phyloP scores from a whole-genome alignment of 2,113 vertebrate species.

The Ailurus styani region DNA sequence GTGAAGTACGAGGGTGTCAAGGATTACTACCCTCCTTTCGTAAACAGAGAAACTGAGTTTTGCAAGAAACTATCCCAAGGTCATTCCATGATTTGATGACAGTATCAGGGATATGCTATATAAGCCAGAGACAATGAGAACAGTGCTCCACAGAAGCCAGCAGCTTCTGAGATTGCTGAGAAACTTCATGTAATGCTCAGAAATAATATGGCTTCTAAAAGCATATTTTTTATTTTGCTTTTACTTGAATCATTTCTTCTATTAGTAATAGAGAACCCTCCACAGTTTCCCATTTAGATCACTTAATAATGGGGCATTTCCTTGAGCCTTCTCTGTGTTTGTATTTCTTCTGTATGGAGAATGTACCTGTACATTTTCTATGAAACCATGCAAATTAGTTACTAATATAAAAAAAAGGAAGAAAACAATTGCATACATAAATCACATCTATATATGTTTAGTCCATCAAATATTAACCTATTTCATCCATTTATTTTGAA shows the following conservation, averaged over 20 bases:
- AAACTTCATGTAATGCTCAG: neutral
- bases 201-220: neutral
- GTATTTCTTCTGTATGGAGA: neutral
- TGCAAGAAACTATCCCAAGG: neutral
- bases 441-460: neutral
- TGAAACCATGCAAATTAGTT: neutral
- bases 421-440: neutral
- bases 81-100: neutral
- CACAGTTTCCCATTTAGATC: neutral
- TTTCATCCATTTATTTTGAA: neutral
- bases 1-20: neutral
- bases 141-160: neutral
- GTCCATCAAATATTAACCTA: neutral
- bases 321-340: neutral
- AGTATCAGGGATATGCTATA: neutral
- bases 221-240: neutral
- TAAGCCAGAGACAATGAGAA: neutral
- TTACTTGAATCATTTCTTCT: neutral
- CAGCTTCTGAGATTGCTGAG: neutral
- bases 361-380: neutral
- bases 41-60: constrained; percentile 42
- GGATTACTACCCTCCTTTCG: neutral
- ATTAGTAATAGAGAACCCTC: neutral
- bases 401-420: neutral
- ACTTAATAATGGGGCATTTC: neutral